phyloP scores from a whole-genome alignment of 2,113 vertebrate species.

The Eolophus roseicapilla region DNA sequence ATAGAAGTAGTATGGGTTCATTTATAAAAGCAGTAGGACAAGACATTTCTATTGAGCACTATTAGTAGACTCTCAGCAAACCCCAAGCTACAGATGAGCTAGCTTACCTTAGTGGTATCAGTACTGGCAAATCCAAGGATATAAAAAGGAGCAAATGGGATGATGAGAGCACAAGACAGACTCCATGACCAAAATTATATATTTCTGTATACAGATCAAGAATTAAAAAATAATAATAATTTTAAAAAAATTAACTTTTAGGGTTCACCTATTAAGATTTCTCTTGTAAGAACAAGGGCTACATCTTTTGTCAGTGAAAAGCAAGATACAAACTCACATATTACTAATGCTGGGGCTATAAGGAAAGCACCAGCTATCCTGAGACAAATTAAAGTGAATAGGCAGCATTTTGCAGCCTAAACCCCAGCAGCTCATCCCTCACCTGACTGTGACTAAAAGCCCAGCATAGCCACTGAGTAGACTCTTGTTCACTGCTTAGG shows the following conservation, averaged over 20 bases:
- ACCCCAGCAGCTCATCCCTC: neutral
- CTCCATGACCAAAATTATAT: neutral
- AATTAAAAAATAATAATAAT: neutral
- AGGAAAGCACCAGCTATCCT: neutral
- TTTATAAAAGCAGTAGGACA: slow-evolving; percentile 22
- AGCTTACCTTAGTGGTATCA: neutral
- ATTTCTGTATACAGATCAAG: neutral
- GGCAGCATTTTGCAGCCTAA: neutral
- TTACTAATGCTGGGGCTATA: neutral
- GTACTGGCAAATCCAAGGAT: neutral
- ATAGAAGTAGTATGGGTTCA: neutral
- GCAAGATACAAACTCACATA: neutral
- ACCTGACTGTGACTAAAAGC: neutral
- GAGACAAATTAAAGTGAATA: neutral
- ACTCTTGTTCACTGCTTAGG: neutral
- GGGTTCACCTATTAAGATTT: neutral
- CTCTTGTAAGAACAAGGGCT: neutral
- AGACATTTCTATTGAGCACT: neutral
- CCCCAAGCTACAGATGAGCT: neutral
- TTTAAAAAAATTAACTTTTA: neutral
- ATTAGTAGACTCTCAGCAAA: neutral
- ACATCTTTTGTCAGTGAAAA: neutral
- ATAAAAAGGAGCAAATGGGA: neutral
- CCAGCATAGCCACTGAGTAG: neutral
- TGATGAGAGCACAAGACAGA: rapidly evolving